Conservation (phyloP, 2,113 vertebrate genomes). For the Agelaius tricolor region DNA sequence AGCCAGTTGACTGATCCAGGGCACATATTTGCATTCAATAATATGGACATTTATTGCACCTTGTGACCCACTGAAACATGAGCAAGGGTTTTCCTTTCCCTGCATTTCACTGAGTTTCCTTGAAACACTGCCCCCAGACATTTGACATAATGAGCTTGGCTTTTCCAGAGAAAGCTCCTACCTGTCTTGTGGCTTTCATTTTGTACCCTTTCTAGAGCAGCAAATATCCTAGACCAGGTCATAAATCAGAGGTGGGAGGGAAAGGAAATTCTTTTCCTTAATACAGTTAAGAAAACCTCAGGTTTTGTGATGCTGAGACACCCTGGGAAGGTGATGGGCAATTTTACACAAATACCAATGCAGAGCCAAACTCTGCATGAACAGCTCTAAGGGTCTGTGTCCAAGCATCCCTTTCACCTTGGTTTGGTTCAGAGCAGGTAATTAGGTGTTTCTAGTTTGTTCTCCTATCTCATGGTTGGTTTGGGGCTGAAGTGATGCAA, state of each 20-base stretch:
- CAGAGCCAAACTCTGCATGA: neutral
- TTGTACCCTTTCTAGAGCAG: neutral
- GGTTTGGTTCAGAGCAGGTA: neutral
- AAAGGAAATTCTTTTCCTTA: neutral
- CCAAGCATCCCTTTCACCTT: neutral
- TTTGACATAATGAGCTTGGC: neutral
- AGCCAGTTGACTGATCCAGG: neutral
- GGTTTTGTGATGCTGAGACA: neutral
- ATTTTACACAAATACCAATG: neutral
- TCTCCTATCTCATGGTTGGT: neutral
- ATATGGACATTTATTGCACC: neutral
- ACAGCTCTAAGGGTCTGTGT: neutral
- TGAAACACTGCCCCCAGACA: neutral
- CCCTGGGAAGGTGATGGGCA: neutral
- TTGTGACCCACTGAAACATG: neutral
- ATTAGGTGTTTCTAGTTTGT: neutral
- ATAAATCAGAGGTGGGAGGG: neutral
- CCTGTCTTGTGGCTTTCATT: neutral
- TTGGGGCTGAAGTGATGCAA: neutral
- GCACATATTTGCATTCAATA: slow-evolving; percentile 36
- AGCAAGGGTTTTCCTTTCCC: neutral
- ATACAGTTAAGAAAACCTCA: neutral
- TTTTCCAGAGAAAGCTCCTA: neutral
- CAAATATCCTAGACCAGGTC: neutral
- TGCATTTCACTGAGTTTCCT: neutral